Evolutionary conservation across 2,797 vertebrate species (phyloP).

Genomic region (Petrocephalus schoutedeni): DNA sequence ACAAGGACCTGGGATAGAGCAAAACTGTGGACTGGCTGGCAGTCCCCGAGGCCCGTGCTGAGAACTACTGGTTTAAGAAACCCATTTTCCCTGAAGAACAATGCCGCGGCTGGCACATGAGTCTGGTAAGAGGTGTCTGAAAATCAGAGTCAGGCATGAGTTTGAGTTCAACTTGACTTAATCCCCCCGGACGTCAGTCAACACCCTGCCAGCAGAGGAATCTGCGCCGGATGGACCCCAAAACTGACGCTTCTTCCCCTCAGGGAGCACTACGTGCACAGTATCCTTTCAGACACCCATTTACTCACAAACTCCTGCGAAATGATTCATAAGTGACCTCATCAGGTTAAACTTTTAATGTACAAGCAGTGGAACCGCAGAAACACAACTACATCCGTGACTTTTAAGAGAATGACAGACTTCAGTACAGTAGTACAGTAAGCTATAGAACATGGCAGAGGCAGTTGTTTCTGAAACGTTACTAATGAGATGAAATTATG

Average conservation of each 20-base stretch:
- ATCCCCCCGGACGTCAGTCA: background rate
- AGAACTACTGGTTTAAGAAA: background rate
- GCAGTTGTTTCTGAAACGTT: background rate
- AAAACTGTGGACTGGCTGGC: background rate
- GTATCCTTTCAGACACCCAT: background rate
- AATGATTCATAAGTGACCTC: background rate
- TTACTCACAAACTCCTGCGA: background rate
- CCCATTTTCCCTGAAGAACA: conserved; percentile 30
- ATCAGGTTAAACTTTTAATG: background rate
- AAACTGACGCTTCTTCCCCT: background rate
- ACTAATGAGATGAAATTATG: background rate
- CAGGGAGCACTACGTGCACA: background rate
- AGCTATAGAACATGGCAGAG: background rate
- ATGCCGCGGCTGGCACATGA: conserved; percentile 22
- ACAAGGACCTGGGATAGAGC: background rate
- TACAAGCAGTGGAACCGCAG: background rate
- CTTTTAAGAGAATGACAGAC: background rate
- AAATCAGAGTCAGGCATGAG: background rate
- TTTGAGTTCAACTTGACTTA: conserved; percentile 4
- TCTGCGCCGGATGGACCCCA: background rate
- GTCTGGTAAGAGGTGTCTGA: background rate
- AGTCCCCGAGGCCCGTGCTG: background rate
- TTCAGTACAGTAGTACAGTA: background rate
- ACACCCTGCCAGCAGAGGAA: background rate
- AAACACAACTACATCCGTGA: background rate